Evolutionary conservation across 2,113 vertebrate genomes (phyloP).

Genomic region (Felis chaus): DNA sequence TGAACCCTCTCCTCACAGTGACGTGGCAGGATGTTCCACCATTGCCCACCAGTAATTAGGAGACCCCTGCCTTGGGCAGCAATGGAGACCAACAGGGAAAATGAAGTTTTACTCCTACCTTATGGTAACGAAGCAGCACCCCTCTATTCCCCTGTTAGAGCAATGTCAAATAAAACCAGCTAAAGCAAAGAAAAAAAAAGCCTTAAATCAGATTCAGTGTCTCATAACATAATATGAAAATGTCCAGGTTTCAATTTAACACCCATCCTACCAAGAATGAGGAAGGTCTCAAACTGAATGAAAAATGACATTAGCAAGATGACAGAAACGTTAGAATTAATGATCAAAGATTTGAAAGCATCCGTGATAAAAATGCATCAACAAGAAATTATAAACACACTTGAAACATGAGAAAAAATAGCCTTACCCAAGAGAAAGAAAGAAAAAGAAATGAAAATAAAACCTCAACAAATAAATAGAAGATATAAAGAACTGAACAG

Average conservation of each 20-base stretch:
- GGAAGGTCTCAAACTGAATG: neutral
- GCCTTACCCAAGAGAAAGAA: neutral
- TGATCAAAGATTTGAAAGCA: neutral
- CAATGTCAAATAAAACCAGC: neutral
- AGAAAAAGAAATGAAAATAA: neutral
- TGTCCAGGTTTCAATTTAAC: neutral
- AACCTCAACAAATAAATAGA: neutral
- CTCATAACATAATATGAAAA: conserved; percentile 19
- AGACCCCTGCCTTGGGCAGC: neutral
- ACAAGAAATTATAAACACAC: neutral
- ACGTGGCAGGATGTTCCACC: neutral
- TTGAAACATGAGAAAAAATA: neutral
- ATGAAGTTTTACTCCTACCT: neutral
- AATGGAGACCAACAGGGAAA: neutral
- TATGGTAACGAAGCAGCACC: neutral
- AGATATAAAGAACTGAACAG: neutral
- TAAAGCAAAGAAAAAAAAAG: neutral
- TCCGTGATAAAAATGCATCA: conserved; percentile 9
- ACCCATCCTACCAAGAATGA: neutral
- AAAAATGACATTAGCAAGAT: conserved; percentile 18
- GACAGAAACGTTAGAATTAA: neutral
- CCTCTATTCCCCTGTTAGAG: neutral
- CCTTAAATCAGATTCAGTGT: conserved; percentile 6
- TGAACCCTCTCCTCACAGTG: neutral
- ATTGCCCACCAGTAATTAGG: neutral